Evolutionary conservation across 2,888 invertebrate genomes (phyloP), one percentile per base, ranked within the genome.

Genomic region (Ormyrus pomaceus): DNA sequence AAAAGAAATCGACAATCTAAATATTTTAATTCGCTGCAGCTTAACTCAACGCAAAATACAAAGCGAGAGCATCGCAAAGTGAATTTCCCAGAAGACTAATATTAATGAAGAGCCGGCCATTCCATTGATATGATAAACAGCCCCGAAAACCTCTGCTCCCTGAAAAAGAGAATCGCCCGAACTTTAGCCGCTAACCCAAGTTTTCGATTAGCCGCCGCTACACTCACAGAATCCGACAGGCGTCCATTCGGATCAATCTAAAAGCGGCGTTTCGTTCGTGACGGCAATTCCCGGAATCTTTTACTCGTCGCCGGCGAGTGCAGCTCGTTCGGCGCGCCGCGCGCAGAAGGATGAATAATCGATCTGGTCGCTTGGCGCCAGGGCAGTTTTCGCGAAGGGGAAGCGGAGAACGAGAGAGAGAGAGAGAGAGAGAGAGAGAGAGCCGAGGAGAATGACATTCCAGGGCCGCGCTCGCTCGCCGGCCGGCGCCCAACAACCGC

Each of bases 351-450:
- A 70, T 70, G 56, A 64, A 70, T 77, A 55, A 55, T 64, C 61
- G 76, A 77, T 69, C 76, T 76, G 56, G 45, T 58, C 51, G 66
- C 34, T 59, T 56, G 76, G 76, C 76, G 76, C 76, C 76, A 64
- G 51, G 19, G 76, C 62, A 70, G 66, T 74, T 74, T 74, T 74
- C 65, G 74, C 73, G 10, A n/a, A 46, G 48, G 55, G 34, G 8
- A 34, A 66, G 11, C n/a, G 46, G 13, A 48, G 61, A 19, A 51
- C 34, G 34, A 34, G 34, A 34, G 34, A 34, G 34, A 34, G 34
- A 34, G 34, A 34, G 34, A 11, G 50, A 66, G 11, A 19, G 1
- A 19, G 19, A 13, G 13, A 13, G 34, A 65, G 34, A 11, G 50
- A 66, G 8, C 10, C 19, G 13, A 48, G 61, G 46, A 51, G 58